phyloP scores from a whole-genome alignment of 2,888 invertebrate species.

The Netelia fuscicornis region DNA sequence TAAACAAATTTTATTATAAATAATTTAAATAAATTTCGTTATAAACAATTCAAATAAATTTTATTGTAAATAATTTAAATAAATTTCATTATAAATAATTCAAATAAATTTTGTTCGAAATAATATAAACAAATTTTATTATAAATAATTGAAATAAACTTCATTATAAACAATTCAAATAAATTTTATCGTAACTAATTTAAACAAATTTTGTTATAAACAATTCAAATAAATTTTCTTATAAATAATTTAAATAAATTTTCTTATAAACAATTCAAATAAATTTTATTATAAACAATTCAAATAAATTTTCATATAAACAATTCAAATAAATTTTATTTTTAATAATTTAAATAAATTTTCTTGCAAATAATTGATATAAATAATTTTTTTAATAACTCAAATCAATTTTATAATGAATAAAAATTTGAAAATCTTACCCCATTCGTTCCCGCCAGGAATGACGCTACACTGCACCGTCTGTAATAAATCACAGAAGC shows the following conservation, averaged over 20 bases:
- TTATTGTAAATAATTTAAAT: not conserved
- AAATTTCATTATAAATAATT: not conserved
- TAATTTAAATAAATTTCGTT: not conserved
- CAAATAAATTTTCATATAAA: not conserved
- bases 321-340: not conserved
- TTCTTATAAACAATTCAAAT: too few species aligned
- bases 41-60: not conserved
- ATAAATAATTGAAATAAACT: too few species aligned
- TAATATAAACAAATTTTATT: not conserved
- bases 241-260: too few species aligned
- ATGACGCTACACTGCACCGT: conserved; percentile 45
- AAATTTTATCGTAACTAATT: too few species aligned
- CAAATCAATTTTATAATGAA: not conserved
- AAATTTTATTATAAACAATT: not conserved
- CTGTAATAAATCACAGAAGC: conserved; percentile 57
- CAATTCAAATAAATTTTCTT: too few species aligned
- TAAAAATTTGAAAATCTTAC: conserved; percentile 37
- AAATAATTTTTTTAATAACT: not conserved
- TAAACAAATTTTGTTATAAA: too few species aligned
- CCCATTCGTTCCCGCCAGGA: conserved; percentile 51
- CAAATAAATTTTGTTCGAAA: not conserved
- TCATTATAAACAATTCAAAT: too few species aligned
- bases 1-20: not conserved
- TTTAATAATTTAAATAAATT: not conserved
- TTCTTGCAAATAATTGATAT: not conserved